These are phyloP conservation scores for Drosophila burlai DNA, from an alignment of 1,140 invertebrate species.

Conservation along the genomic window DNA sequence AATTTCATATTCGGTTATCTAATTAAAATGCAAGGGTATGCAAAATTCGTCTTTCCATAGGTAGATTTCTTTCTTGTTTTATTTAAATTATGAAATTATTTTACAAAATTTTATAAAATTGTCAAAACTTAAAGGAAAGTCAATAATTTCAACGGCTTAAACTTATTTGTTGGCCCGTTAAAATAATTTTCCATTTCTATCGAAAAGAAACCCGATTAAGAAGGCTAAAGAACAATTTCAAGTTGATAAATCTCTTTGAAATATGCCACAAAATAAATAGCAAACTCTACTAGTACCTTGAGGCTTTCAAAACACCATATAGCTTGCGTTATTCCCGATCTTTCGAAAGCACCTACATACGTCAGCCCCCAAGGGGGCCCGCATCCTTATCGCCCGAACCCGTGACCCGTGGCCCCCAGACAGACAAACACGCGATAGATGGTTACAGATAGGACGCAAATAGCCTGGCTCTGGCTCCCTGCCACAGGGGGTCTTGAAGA, in stretches of 20 bases:
- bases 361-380: constrained; percentile 30
- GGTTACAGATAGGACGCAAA: constrained; percentile 10
- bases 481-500: constrained; percentile 17
- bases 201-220: too few relatives aligned
- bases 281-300: neutral
- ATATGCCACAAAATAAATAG: neutral
- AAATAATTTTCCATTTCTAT: too few relatives aligned
- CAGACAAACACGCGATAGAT: constrained; percentile 5
- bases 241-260: neutral
- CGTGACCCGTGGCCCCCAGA: constrained; percentile 12
- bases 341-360: constrained; percentile 22
- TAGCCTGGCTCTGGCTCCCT: neutral
- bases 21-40: too few relatives aligned
- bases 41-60: too few relatives aligned
- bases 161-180: too few relatives aligned
- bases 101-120: too few relatives aligned
- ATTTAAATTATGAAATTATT: too few relatives aligned
- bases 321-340: constrained; percentile 13
- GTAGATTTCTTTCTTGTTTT: too few relatives aligned
- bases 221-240: too few relatives aligned
- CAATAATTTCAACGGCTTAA: too few relatives aligned
- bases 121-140: too few relatives aligned
- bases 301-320: neutral
- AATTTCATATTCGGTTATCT: too few relatives aligned
- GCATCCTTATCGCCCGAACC: constrained; percentile 24